Conservation (phyloP, 2,888 invertebrate species). For the Xanthostigma xanthostigma region DNA sequence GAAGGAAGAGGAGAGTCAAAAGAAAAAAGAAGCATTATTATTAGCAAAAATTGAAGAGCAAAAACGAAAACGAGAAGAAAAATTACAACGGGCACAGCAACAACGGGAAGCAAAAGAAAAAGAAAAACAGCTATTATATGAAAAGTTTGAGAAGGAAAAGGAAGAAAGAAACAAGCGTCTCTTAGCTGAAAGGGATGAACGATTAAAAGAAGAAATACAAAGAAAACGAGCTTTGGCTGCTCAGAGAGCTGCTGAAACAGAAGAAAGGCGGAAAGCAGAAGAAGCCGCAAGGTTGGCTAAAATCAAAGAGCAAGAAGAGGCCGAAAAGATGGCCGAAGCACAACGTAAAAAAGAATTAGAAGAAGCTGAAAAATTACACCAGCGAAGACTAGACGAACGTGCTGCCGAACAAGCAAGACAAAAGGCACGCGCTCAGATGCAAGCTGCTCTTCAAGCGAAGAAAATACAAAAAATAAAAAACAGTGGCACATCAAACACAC, state of each 20-base stretch:
- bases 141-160: slow-evolving; percentile 24
- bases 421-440: too few species aligned
- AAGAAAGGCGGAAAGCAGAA: not conserved
- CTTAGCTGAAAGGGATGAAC: not conserved
- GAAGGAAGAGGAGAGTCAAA: not conserved
- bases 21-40: not conserved
- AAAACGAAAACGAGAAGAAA: slow-evolving; percentile 26
- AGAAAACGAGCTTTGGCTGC: not conserved
- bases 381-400: not conserved
- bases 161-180: slow-evolving; percentile 21
- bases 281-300: not conserved
- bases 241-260: not conserved
- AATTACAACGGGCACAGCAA: slow-evolving; percentile 24
- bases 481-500: too few species aligned
- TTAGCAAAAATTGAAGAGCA: slow-evolving; percentile 20
- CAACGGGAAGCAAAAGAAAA: slow-evolving; percentile 26
- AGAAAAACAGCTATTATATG: slow-evolving; percentile 24
- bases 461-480: too few species aligned
- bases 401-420: too few species aligned
- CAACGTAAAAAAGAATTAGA: not conserved
- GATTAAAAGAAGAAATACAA: not conserved
- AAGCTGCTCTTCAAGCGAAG: too few species aligned
- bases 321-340: not conserved
- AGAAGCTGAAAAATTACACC: slow-evolving; percentile 1
- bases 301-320: not conserved